A percentile compares a stretch with the other conserved stretches of the same genome.
Conservation (phyloP, 37 sponge, comb jelly and placozoan genomes). For the Aphrocallistes beatrix region DNA sequence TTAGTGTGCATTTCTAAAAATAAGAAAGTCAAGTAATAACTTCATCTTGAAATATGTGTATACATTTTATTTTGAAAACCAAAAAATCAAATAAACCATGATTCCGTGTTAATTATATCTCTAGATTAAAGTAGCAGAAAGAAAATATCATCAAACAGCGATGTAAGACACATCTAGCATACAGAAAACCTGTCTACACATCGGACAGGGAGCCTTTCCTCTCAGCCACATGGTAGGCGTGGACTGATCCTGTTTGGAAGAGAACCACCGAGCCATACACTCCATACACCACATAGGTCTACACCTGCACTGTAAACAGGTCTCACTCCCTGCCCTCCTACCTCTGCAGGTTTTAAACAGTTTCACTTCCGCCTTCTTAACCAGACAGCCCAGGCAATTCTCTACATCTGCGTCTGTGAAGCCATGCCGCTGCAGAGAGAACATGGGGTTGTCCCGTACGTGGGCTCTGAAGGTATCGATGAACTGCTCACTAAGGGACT, state of each 20-base stretch:
- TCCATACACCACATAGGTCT: conserved; percentile 86
- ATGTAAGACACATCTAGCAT: conserved; percentile 78
- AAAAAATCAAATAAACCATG: too few relatives aligned
- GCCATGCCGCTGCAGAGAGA: not conserved
- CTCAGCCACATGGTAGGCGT: conserved; percentile 69
- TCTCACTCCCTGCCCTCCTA: conserved; percentile 30
- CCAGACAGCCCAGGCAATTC: conserved; percentile 82
- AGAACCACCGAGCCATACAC: conserved; percentile 96
- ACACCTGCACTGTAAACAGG: conserved; percentile 70
- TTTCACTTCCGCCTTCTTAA: conserved; percentile 55
- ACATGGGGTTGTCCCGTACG: conserved; percentile 51
- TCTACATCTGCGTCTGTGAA: conserved; percentile 30
- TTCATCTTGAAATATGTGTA: too few relatives aligned
- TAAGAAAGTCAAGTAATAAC: too few relatives aligned
- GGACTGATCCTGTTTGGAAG: conserved; percentile 74
- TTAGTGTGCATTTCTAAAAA: too few relatives aligned
- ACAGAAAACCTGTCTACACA: conserved; percentile 80
- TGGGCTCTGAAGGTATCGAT: conserved; percentile 63
- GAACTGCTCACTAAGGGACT: conserved; percentile 78
- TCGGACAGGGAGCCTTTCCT: conserved; percentile 84
- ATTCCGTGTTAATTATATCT: too few relatives aligned
- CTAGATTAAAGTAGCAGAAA: too few relatives aligned
- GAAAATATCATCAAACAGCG: too few relatives aligned
- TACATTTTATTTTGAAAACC: too few relatives aligned
- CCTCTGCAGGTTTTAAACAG: conserved; percentile 64